These are phyloP conservation scores for Chloropsis cyanopogon DNA, from an alignment of 2,113 vertebrate species.

Conservation along the genomic window DNA sequence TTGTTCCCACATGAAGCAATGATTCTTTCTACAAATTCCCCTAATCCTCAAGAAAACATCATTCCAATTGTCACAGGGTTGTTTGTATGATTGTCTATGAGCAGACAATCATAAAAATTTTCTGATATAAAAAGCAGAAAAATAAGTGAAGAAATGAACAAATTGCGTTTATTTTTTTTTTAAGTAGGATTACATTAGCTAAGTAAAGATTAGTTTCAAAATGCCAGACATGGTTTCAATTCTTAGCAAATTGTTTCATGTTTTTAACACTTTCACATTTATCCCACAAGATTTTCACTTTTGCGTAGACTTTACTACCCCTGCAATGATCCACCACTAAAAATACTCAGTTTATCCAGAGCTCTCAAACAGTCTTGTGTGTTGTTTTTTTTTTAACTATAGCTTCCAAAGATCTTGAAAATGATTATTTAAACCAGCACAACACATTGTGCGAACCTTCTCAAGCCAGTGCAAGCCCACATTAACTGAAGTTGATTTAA, in stretches of 20 bases:
- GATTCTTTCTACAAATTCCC: conserved; percentile 4
- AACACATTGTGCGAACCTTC: not conserved
- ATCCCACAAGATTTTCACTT: conserved; percentile 10
- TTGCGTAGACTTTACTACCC: not conserved
- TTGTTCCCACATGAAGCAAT: conserved; percentile 25
- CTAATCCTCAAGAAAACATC: conserved; percentile 19
- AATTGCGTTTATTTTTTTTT: not conserved
- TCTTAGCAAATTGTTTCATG: not conserved
- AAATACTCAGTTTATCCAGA: not conserved
- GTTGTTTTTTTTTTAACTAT: not conserved
- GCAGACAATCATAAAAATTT: not conserved
- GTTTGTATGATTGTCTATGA: not conserved
- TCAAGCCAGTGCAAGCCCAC: not conserved
- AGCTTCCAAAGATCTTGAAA: not conserved
- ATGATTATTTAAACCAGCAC: not conserved
- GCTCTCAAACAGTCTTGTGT: not conserved
- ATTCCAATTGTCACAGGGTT: conserved; percentile 15
- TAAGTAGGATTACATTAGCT: conserved; percentile 5
- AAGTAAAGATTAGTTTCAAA: conserved; percentile 36
- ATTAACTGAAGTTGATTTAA: not conserved
- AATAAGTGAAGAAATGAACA: not conserved
- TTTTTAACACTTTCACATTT: not conserved
- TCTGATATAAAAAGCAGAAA: not conserved
- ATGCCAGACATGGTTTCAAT: conserved; percentile 27
- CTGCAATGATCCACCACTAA: not conserved